Evolutionary conservation across 2,888 invertebrate species (phyloP).

Genomic region (Leucoma salicis): DNA sequence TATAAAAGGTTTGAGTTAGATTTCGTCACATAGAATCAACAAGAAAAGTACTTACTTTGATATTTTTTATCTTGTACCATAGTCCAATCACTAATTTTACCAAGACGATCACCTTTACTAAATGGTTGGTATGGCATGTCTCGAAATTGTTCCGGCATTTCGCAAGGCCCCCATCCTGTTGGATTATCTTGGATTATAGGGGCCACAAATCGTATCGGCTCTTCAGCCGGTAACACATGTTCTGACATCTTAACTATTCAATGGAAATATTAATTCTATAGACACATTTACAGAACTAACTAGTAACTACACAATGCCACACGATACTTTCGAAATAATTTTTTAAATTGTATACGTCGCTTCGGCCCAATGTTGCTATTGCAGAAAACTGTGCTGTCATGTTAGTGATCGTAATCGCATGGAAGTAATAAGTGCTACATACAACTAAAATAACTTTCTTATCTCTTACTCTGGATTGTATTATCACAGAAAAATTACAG

Average conservation of each 20-base stretch:
- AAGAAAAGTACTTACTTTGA: slow-evolving; percentile 90
- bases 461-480: no score
- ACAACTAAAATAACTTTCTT: no score
- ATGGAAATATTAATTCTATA: slow-evolving; percentile 21
- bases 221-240: slow-evolving; percentile 80
- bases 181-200: slow-evolving; percentile 92
- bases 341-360: no score
- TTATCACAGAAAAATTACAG: no score
- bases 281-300: slow-evolving; percentile 37
- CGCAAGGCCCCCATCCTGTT: slow-evolving; percentile 98
- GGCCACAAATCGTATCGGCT: slow-evolving; percentile 85
- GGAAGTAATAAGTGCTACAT: no score
- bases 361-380: no score
- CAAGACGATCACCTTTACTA: slow-evolving; percentile 98
- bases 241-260: slow-evolving; percentile 61
- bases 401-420: no score
- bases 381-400: no score
- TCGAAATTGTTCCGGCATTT: slow-evolving; percentile 95
- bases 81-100: slow-evolving; percentile 99
- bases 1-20: no score
- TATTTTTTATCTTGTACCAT: slow-evolving; percentile 97
- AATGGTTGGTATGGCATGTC: slow-evolving; percentile 99
- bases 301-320: slow-evolving; percentile 48
- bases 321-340: slow-evolving; percentile 57
- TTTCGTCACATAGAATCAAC: no score